Evolutionary conservation across 2,797 vertebrate genomes (phyloP).

Genomic region (Hydrophis major): DNA sequence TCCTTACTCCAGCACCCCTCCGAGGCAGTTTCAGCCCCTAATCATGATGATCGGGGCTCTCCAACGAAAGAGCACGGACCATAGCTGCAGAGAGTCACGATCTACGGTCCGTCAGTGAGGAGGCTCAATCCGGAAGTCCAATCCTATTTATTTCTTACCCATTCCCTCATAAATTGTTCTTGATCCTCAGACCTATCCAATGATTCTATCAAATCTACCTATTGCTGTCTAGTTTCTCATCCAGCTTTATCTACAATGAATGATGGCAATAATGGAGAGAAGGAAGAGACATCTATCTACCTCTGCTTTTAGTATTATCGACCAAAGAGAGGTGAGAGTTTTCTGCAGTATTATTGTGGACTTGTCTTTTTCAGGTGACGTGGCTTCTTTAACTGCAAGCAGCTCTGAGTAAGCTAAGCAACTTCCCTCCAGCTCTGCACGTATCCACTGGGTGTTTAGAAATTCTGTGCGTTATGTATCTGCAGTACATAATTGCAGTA

Average conservation of each 20-base stretch:
- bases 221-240: neutral
- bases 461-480: neutral
- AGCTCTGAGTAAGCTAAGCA: neutral
- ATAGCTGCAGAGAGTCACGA: no score
- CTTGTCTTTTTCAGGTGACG: neutral
- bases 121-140: neutral
- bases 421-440: neutral
- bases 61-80: no score
- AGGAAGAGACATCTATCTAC: neutral
- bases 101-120: no score
- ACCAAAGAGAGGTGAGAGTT: neutral
- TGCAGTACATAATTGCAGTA: neutral
- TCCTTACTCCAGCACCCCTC: no score
- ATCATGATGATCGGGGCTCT: no score
- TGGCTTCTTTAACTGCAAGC: neutral
- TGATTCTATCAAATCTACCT: neutral
- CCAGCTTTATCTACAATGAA: neutral
- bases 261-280: neutral
- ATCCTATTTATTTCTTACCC: neutral
- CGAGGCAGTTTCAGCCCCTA: no score
- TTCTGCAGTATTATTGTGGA: neutral
- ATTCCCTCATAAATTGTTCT: neutral
- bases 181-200: neutral
- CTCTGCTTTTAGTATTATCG: neutral
- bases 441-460: neutral